Evolutionary conservation across 2,888 invertebrate genomes (phyloP).

Genomic region (Graphium colonna): DNA sequence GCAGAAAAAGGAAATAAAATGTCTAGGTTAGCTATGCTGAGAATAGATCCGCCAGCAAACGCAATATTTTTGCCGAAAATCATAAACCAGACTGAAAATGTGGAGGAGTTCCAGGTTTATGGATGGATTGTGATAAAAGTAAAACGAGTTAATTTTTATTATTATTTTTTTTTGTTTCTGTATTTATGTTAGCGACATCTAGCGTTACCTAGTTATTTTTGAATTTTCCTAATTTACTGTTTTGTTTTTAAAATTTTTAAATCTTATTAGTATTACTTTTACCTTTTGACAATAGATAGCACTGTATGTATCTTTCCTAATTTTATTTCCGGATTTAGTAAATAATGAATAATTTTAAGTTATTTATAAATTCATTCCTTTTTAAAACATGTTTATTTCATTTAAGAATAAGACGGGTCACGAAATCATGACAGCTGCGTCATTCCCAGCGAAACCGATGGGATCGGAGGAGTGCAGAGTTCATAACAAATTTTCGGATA

Average conservation of each 20-base stretch:
- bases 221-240: no score
- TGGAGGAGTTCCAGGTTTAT: slow-evolving; percentile 34
- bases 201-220: no score
- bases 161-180: no score
- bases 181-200: no score
- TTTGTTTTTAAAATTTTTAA: no score
- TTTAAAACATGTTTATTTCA: background rate
- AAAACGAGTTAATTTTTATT: slow-evolving; percentile 5
- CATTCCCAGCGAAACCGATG: slow-evolving; percentile 23
- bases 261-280: background rate
- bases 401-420: slow-evolving; percentile 25
- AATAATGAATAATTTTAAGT: background rate
- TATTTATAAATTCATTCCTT: background rate
- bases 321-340: background rate
- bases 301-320: background rate
- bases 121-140: slow-evolving; percentile 45
- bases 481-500: slow-evolving; percentile 17
- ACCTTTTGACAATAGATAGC: slow-evolving; percentile 1
- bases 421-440: slow-evolving; percentile 27
- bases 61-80: slow-evolving; percentile 22
- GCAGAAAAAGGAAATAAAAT: background rate
- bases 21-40: slow-evolving; percentile 33
- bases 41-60: slow-evolving; percentile 30
- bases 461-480: slow-evolving; percentile 24
- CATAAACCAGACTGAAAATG: slow-evolving; percentile 5